Conservation (phyloP, 2,797 vertebrate species). For the Rhinoraja longicauda region DNA sequence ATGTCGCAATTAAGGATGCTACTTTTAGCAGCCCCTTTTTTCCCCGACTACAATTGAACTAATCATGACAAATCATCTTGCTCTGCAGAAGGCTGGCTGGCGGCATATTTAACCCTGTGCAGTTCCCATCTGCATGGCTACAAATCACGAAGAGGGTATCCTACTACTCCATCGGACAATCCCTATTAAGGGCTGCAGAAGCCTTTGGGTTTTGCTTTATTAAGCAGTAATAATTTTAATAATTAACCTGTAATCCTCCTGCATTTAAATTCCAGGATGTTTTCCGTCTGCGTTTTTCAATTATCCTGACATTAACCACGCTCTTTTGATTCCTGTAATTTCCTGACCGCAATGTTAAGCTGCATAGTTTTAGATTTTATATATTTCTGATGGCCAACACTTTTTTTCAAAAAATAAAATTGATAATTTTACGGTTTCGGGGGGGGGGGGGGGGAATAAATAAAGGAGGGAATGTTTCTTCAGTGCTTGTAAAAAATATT, state of each 20-base stretch:
- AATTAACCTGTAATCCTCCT: not conserved
- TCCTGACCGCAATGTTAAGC: not conserved
- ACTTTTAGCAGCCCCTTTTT: slow-evolving; percentile 25
- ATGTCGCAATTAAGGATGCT: slow-evolving; percentile 35
- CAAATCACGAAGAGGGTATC: not conserved
- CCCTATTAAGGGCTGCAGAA: not conserved
- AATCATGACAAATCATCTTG: slow-evolving; percentile 36
- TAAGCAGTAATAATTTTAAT: not conserved
- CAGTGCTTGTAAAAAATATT: not conserved
- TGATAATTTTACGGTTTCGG: no score
- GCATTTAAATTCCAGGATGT: not conserved
- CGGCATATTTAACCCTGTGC: slow-evolving; percentile 23
- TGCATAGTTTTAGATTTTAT: not conserved
- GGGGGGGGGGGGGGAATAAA: no score
- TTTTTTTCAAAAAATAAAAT: not conserved
- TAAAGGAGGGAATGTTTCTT: not conserved
- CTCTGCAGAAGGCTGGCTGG: slow-evolving; percentile 14
- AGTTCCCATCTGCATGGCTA: not conserved
- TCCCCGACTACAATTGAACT: slow-evolving; percentile 35
- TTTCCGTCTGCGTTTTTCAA: not conserved
- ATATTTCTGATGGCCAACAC: not conserved
- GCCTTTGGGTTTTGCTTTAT: not conserved
- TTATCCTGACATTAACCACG: not conserved
- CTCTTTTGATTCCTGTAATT: not conserved
- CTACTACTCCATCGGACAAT: not conserved